phyloP scores from a whole-genome alignment of 2,797 vertebrate species.

The Sebastes iracundus region DNA sequence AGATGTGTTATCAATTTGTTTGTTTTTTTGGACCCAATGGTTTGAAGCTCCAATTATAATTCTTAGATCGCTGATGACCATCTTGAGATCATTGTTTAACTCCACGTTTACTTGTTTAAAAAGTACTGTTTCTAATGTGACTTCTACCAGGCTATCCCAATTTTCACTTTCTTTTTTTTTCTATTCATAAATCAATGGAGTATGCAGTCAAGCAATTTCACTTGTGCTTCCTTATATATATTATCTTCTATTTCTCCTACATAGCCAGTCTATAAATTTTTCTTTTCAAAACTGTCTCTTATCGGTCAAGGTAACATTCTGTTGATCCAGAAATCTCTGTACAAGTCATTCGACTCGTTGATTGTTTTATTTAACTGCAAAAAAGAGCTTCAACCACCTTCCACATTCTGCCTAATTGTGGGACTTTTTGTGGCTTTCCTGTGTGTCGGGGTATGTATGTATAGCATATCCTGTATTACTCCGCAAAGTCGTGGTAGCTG shows the following conservation, averaged over 20 bases:
- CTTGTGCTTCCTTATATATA: background rate
- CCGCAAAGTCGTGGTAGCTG: background rate
- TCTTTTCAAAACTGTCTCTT: background rate
- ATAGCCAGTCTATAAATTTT: background rate
- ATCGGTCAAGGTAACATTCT: background rate
- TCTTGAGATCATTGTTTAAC: background rate
- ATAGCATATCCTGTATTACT: background rate
- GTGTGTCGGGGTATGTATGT: background rate
- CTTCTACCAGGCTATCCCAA: background rate
- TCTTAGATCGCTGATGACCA: background rate
- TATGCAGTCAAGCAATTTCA: background rate
- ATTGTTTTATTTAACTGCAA: background rate
- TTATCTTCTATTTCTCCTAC: background rate
- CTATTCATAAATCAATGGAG: background rate
- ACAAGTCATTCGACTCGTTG: background rate
- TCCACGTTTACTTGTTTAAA: background rate
- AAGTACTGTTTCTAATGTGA: background rate
- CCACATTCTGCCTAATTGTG: background rate
- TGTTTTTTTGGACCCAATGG: constrained; percentile 13
- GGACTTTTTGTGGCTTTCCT: background rate
- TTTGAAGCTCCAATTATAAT: background rate
- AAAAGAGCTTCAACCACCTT: background rate
- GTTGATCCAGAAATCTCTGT: background rate
- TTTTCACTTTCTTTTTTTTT: background rate
- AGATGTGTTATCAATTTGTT: background rate